These are phyloP conservation scores for Donacobius atricapilla DNA, from an alignment of 2,113 vertebrate genomes.

Conservation along the genomic window DNA sequence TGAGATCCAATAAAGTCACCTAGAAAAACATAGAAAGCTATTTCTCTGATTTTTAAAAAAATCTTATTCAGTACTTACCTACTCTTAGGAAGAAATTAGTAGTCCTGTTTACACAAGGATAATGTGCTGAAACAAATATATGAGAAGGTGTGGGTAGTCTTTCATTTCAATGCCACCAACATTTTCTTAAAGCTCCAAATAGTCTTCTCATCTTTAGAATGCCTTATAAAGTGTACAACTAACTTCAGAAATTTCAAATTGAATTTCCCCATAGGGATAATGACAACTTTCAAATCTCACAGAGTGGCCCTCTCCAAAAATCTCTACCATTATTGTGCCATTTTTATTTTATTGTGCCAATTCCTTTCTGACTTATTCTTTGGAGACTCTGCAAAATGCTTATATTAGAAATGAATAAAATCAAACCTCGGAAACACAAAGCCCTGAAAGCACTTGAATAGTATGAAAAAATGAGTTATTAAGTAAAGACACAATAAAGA, in stretches of 20 bases:
- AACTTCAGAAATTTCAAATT: background rate
- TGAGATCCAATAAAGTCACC: background rate
- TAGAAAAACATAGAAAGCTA: background rate
- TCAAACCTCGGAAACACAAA: background rate
- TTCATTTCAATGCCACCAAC: background rate
- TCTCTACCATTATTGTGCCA: background rate
- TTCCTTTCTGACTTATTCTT: conserved; percentile 9
- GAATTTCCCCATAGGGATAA: background rate
- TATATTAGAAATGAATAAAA: background rate
- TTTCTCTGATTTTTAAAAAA: background rate
- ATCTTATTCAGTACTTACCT: background rate
- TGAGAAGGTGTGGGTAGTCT: background rate
- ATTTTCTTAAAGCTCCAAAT: background rate
- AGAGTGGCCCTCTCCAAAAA: background rate
- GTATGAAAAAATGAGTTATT: background rate
- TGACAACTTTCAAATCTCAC: background rate
- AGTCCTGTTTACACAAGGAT: background rate
- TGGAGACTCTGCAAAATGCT: background rate
- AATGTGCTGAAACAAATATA: background rate
- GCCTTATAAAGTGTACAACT: background rate
- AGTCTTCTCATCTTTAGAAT: background rate
- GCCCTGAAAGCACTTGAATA: background rate
- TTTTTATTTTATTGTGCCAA: background rate
- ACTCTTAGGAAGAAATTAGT: background rate
- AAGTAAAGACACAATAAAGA: background rate